phyloP scores from a whole-genome alignment of 2,797 vertebrate species.

The Squalus acanthias region DNA sequence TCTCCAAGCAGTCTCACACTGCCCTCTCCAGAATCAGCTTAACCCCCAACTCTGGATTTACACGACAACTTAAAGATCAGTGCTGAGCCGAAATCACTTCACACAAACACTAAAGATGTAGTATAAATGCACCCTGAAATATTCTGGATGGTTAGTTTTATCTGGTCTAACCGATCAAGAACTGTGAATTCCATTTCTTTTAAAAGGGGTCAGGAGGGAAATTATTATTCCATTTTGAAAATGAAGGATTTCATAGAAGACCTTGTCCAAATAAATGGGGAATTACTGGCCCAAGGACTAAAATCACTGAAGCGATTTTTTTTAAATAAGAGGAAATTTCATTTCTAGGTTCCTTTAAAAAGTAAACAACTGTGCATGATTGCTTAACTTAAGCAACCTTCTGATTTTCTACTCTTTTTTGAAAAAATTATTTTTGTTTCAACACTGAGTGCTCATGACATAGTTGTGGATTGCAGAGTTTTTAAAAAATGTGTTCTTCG shows the following conservation, averaged over 20 bases:
- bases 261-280: not conserved
- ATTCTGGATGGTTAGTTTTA: no score
- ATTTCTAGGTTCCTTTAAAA: not conserved
- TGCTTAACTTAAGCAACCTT: not conserved
- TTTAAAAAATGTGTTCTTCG: not conserved
- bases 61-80: not conserved
- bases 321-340: no score
- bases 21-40: not conserved
- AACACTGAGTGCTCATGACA: not conserved
- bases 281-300: not conserved
- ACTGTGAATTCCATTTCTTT: not conserved
- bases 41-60: not conserved
- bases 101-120: not conserved
- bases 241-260: not conserved
- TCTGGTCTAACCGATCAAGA: not conserved
- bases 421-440: not conserved
- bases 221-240: not conserved
- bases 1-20: not conserved
- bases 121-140: not conserved
- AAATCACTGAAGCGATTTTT: no score
- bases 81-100: not conserved
- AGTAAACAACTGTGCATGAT: not conserved
- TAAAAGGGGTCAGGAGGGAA: not conserved
- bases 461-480: not conserved
- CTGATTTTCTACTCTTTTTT: no score